Evolutionary conservation across 1,140 invertebrate genomes (phyloP), one percentile per base, ranked within the genome.

Genomic region (Drosophila prosaltans): DNA sequence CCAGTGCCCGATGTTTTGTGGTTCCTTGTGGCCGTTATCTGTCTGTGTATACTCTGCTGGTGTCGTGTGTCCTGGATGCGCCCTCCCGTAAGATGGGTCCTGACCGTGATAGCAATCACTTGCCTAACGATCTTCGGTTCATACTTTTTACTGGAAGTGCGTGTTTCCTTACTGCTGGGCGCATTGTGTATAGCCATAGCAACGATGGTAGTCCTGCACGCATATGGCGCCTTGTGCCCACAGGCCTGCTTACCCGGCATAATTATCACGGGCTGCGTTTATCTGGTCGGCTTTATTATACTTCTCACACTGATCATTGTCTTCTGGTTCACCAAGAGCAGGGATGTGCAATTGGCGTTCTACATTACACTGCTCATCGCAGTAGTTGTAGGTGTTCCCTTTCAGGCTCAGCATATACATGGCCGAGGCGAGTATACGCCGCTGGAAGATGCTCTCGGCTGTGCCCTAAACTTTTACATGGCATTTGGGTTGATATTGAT

Each of bases 161-260:
- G 5, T 0, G 1, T 21, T 8, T 0, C 16, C 0, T 0, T 6
- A 0, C 0, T 69, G 1, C 0, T 10, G n/a, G 0, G 2, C 10
- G 60, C 10, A 16, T n/a, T 60, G 3, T 0, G 9, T 0, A 8
- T 30, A 2, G 1, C 64, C 1, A 0, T 0, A 1, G 2, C 40
- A 21, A 1, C 45, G 16, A 0, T 64, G 0, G 1, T 24, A 3
- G 0, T 64, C 0, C 24, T 76, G 24, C 39, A 78, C 30, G 0
- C 21, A 26, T 55, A 4, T 10, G 74, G 79, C 11, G 79, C 78
- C 2, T 0, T 21, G 4, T 67, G 60, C 2, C 66, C 79, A 1
- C 39, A n/a, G 24, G 8, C 26, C 7, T 2, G 45, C 3, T 36
- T 75, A 10, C 67, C 72, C 9, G 51, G 43, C 5, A 26, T 32